Evolutionary conservation across 2,113 vertebrate genomes (phyloP).

Genomic region (Callipepla squamata): DNA sequence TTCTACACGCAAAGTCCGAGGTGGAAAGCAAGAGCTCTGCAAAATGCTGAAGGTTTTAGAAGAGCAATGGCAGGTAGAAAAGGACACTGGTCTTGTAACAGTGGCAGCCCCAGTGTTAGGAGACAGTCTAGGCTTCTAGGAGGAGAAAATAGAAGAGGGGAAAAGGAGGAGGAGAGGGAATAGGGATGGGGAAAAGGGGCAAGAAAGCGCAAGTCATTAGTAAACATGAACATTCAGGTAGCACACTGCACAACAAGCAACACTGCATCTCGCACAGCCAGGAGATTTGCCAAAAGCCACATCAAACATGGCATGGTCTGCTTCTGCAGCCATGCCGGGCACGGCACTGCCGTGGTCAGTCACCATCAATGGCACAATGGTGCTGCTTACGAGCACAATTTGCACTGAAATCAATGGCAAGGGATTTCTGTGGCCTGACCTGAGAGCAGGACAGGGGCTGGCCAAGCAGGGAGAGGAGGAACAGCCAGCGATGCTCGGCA

Average conservation of each 20-base stretch:
- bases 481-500: not conserved
- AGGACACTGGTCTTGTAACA: conserved; percentile 74
- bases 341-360: not conserved
- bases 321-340: not conserved
- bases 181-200: conserved; percentile 70
- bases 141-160: conserved; percentile 78
- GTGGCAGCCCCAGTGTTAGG: conserved; percentile 79
- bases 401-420: not conserved
- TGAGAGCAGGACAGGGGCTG: accelerated
- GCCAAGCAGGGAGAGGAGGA: not conserved
- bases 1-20: conserved; percentile 74
- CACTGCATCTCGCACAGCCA: not conserved
- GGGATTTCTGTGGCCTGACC: accelerated
- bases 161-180: conserved; percentile 40
- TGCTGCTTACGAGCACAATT: not conserved
- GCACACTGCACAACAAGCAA: conserved; percentile 65
- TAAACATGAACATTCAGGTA: conserved; percentile 75
- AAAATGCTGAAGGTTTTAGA: conserved; percentile 77
- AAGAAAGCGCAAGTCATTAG: conserved; percentile 82
- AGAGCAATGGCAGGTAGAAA: conserved; percentile 80
- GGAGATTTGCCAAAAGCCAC: conserved; percentile 43
- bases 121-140: conserved; percentile 84
- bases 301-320: not conserved
- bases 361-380: not conserved
- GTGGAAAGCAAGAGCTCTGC: conserved; percentile 80